phyloP scores from a whole-genome alignment of 2,797 vertebrate species.

The Limnodromus scolopaceus region DNA sequence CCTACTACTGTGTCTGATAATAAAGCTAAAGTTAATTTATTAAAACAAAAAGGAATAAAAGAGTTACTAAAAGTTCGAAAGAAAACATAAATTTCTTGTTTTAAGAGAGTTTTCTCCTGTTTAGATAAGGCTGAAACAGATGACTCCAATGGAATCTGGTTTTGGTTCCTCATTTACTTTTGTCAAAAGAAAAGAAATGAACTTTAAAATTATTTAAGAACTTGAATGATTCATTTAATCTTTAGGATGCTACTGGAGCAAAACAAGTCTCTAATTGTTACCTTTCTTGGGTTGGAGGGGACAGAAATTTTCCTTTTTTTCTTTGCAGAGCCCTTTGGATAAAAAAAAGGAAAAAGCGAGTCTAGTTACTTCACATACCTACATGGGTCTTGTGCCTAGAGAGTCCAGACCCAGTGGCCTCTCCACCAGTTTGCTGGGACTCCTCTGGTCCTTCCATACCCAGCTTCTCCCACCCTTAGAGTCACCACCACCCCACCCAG shows the following conservation, averaged over 20 bases:
- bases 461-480: not conserved
- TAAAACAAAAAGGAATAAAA: not conserved
- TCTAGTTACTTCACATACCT: not conserved
- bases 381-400: accelerated
- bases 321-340: not conserved
- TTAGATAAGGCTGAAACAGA: not conserved
- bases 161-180: not conserved
- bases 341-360: not conserved
- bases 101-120: not conserved
- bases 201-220: not conserved
- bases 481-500: not conserved
- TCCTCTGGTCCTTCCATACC: not conserved
- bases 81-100: not conserved
- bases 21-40: not conserved
- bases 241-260: not conserved
- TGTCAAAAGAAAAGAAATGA: not conserved
- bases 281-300: not conserved
- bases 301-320: not conserved
- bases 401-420: not conserved
- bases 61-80: not conserved
- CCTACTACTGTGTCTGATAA: not conserved
- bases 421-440: not conserved
- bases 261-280: not conserved
- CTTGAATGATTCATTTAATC: not conserved
- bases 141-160: not conserved